Percentiles rank a stretch among this genome's conserved stretches.
Evolutionary conservation across 1,140 invertebrate genomes (phyloP).

Genomic region (Coenobita brevimanus): DNA sequence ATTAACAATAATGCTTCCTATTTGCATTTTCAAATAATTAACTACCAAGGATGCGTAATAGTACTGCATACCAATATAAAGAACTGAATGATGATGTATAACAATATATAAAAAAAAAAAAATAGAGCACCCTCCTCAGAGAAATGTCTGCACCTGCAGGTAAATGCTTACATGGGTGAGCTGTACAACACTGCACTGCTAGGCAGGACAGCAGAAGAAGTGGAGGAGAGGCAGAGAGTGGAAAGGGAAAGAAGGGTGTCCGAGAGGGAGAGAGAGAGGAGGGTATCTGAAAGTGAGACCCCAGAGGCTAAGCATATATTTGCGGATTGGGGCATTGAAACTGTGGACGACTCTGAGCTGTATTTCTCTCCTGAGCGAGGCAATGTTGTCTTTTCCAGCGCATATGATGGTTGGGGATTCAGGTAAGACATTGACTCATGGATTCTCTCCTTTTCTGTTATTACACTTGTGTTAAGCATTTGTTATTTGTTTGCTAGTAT

Average conservation of each 20-base stretch:
- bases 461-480: too few species aligned
- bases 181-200: conserved; percentile 83
- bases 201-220: conserved; percentile 76
- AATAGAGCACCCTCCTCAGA: too few species aligned
- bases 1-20: too few species aligned
- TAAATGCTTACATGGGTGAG: conserved; percentile 94
- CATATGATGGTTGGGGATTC: conserved; percentile 97
- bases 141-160: too few species aligned
- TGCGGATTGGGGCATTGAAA: conserved; percentile 87
- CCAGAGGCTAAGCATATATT: conserved; percentile 72
- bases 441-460: not conserved
- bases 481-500: too few species aligned
- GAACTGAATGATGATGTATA: too few species aligned
- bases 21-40: too few species aligned
- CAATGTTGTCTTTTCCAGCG: conserved; percentile 97
- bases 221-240: conserved; percentile 68
- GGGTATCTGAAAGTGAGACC: conserved; percentile 68
- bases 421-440: conserved; percentile 74
- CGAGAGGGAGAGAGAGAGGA: conserved; percentile 71
- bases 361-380: conserved; percentile 94
- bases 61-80: too few species aligned
- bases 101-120: too few species aligned
- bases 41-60: too few species aligned
- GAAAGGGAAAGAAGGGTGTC: conserved; percentile 58
- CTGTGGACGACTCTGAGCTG: conserved; percentile 89